A percentile compares a stretch with the other conserved stretches of the same genome.
Conservation (phyloP, 2,113 vertebrate genomes). For the Sinocyclocheilus anshuiensis region DNA sequence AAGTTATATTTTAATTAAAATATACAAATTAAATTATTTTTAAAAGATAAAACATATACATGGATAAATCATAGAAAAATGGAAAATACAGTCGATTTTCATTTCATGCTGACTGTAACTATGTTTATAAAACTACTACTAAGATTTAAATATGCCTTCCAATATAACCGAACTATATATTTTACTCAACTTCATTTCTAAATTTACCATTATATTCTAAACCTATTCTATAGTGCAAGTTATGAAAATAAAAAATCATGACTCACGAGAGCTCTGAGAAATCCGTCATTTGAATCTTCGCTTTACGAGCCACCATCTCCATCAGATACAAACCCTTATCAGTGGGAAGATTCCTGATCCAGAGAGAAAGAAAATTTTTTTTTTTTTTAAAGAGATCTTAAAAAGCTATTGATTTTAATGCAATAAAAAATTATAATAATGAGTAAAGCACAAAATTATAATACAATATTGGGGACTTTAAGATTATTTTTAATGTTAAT, state of each 20-base stretch:
- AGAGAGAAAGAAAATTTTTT: conserved; percentile 47
- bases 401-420: too few relatives aligned
- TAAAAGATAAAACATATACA: too few relatives aligned
- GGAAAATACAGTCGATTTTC: too few relatives aligned
- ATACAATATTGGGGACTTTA: too few relatives aligned
- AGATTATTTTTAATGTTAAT: too few relatives aligned
- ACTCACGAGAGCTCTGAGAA: conserved; percentile 87
- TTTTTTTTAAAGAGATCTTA: too few relatives aligned
- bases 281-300: conserved; percentile 81
- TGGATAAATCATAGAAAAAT: too few relatives aligned
- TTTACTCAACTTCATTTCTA: background rate
- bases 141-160: too few relatives aligned
- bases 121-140: too few relatives aligned
- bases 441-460: too few relatives aligned
- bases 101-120: too few relatives aligned
- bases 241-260: background rate
- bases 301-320: conserved; percentile 78
- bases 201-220: background rate
- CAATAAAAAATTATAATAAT: too few relatives aligned
- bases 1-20: background rate
- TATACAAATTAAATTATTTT: background rate
- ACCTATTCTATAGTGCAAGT: background rate
- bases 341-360: conserved; percentile 82
- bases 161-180: background rate
- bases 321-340: conserved; percentile 87